Evolutionary conservation across 2,888 invertebrate genomes (phyloP), one percentile per base, ranked within the genome.

Genomic region (Sialis fuliginosa): DNA sequence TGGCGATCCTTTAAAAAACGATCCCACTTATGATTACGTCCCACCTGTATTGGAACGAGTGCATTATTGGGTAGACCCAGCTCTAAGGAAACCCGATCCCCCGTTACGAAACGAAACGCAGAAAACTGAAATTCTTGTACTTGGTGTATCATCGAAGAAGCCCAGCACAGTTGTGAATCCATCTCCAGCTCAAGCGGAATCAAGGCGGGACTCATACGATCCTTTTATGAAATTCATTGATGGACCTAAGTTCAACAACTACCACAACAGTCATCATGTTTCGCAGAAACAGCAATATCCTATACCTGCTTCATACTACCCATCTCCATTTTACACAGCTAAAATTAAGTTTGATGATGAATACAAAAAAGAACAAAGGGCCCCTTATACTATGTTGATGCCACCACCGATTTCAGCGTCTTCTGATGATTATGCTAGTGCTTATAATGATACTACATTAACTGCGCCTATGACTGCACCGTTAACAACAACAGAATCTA

Each of bases 1-100:
- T 48, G 85, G 86, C 0, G 85, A 87, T 62, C 86, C 86, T 0
- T 60, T 87, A 42, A 82, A 83, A 56, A 85, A 86, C 58, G 86
- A 87, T 59, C 87, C 87, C 6, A 87, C 87, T 1, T 86, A 81
- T 60, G 86, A 86, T 60, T 87, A 87, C 60, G 83, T 85, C 48
- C 87, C 87, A 1, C 87, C 87, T 1, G 79, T 82, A 3, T 63
- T 86, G 37, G 84, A 85, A 52, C 68, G 78, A 34, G 87, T 87
- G 4, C 81, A 81, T 55, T 87, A 86, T 58, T 87, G 87, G 87
- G 74, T 79, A 13, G 79, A 80, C 41, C 75, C 80, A 1, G 71
- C 70, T 52, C 69, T 65, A 1, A 61, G 71, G 49, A 71, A 76
- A 54, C 65, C 74, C 1, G 76, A 79, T 51, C 69, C 75, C 46